phyloP scores from a whole-genome alignment of 2,797 vertebrate species.

The Hypotaenidia philippensis region DNA sequence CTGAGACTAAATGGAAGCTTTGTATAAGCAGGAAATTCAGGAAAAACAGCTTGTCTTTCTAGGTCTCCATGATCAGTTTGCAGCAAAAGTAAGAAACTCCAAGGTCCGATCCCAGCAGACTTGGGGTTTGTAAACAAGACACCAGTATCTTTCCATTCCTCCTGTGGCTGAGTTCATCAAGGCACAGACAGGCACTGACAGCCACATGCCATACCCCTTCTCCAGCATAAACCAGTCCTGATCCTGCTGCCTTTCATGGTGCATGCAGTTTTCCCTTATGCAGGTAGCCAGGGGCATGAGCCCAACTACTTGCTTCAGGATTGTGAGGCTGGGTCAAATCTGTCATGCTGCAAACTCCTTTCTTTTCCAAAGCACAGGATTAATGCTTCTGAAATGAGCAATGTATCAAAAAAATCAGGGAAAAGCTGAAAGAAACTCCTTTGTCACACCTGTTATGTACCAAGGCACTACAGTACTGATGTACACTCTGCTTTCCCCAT shows the following conservation, averaged over 20 bases:
- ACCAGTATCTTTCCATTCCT: not conserved
- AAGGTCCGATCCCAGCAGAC: not conserved
- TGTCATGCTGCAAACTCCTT: not conserved
- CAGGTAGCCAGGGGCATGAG: not conserved
- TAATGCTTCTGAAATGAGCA: conserved; percentile 13
- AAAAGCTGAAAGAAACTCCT: not conserved
- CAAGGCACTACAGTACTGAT: not conserved
- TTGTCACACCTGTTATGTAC: not conserved
- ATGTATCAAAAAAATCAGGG: not conserved
- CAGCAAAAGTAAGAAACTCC: conserved; percentile 49
- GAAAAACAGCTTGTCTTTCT: conserved; percentile 35
- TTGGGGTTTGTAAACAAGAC: conserved; percentile 26
- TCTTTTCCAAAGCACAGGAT: conserved; percentile 23
- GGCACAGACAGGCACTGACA: not conserved
- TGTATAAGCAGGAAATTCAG: conserved; percentile 54
- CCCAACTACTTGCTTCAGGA: not conserved
- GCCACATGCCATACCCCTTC: not conserved
- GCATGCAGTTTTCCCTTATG: not conserved
- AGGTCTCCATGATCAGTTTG: conserved; percentile 47
- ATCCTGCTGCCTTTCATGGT: not conserved
- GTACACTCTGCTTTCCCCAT: not conserved
- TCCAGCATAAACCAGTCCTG: not conserved
- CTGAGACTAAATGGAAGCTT: conserved; percentile 49
- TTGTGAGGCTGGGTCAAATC: not conserved
- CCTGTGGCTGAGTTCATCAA: not conserved